These are phyloP conservation scores for Oncorhynchus gorbuscha DNA, from an alignment of 2,113 vertebrate species.

Conservation along the genomic window DNA sequence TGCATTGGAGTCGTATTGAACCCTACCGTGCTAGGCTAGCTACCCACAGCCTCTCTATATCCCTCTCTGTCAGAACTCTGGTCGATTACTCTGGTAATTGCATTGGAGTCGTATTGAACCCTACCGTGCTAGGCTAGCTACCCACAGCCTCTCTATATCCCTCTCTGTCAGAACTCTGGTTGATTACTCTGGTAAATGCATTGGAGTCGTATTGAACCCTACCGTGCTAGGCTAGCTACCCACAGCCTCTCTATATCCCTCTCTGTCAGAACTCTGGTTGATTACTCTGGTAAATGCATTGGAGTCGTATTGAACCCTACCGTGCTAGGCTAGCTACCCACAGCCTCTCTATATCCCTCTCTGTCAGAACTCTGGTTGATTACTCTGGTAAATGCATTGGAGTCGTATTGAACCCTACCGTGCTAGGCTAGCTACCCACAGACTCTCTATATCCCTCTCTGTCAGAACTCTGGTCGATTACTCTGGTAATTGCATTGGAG, in stretches of 20 bases:
- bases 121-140: constrained; percentile 7
- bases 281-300: no score
- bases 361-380: constrained; percentile 6
- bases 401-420: not conserved
- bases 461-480: not conserved
- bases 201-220: not conserved
- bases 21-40: constrained; percentile 1
- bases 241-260: constrained; percentile 20
- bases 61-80: constrained; percentile 20
- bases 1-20: no score
- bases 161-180: constrained; percentile 20
- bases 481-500: no score
- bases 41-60: constrained; percentile 15
- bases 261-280: constrained; percentile 7
- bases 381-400: no score
- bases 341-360: constrained; percentile 25
- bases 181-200: no score
- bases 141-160: constrained; percentile 15
- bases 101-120: no score
- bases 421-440: not conserved
- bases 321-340: not conserved
- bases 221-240: constrained; percentile 2
- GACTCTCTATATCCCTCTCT: constrained; percentile 25
- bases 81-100: no score
- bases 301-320: not conserved